Evolutionary conservation across 2,797 vertebrate genomes (phyloP), one percentile per base, ranked within the genome.

Genomic region (Ataeniobius toweri): DNA sequence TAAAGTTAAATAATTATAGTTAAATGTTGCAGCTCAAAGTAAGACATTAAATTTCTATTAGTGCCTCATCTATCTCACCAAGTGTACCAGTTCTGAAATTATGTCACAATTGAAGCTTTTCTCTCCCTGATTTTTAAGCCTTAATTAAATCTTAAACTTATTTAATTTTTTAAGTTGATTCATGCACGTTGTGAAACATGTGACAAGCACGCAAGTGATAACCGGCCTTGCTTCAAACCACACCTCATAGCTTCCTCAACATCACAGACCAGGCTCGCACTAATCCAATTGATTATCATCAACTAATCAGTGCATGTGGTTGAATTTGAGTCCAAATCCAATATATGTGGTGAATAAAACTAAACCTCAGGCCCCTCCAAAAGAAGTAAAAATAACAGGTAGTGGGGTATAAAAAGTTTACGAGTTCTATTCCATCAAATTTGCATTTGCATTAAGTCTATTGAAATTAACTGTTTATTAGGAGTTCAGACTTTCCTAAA

Each of bases 281-380:
- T 87, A 84, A 93, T 89, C 80, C 72, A 86, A 89, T 91, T 87
- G 70, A 89, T 87, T 86, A 92, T 76, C 71, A 73, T 87, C 78
- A 88, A 89, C 80, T 65, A 70, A 77, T 90, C 68, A 59, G 77
- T 71, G 76, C 81, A 86, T 87, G 90, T 89, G 88, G 82, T 80
- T 80, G 76, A 81, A 89, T 89, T 86, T 84, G 85, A 58, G 79
- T 71, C 85, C 53, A 86, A 93, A 92, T 92, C 76, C 77, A 90
- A 88, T 91, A 91, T 71, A 83, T 72, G 74, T 80, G 88, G 84
- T 67, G 36, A 67, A 39, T 39, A 20, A 53, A 53, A 20, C 48
- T 13, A 48, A 48, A 13, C 1, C 48, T 14, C 3, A 10, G 48
- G 12, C 12, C 12, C 12, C 48, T 48, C 12, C 9, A 18, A 9